These are phyloP conservation scores for Fistularia commersonii DNA, from an alignment of 2,797 vertebrate genomes.

Conservation along the genomic window DNA sequence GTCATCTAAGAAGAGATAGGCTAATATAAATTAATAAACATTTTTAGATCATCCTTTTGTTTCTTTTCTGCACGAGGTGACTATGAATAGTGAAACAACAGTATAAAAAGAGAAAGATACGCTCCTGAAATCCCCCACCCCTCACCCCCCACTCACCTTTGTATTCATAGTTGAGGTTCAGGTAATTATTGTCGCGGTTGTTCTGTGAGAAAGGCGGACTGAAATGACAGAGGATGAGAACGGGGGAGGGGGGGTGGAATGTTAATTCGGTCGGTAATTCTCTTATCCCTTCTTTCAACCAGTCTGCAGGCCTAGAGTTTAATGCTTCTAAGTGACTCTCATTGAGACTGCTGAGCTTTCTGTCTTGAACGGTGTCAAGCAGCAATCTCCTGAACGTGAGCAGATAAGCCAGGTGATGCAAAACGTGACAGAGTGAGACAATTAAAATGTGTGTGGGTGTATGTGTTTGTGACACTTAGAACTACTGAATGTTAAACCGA, in stretches of 20 bases:
- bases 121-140: conserved; percentile 2
- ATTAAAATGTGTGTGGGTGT: conserved; percentile 1
- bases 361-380: conserved; percentile 12
- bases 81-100: too few relatives aligned
- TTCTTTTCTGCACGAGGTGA: neutral
- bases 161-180: conserved; percentile 81
- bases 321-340: conserved; percentile 14
- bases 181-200: conserved; percentile 81
- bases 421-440: conserved; percentile 1
- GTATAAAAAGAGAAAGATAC: too few relatives aligned
- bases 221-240: conserved; percentile 48
- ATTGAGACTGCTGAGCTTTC: conserved; percentile 6
- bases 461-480: too few relatives aligned
- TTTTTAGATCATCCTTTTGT: too few relatives aligned
- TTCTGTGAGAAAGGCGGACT: conserved; percentile 79
- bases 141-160: conserved; percentile 68
- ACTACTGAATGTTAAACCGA: neutral
- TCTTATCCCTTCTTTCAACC: conserved; percentile 42
- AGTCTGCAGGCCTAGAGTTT: conserved; percentile 22
- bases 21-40: too few relatives aligned
- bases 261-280: conserved; percentile 38
- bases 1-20: too few relatives aligned
- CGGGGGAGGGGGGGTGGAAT: conserved; percentile 1
- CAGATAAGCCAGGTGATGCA: conserved; percentile 8
- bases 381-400: conserved; percentile 10